Percentiles rank a stretch among this genome's conserved stretches.
Evolutionary conservation across 2,797 vertebrate species (phyloP).

Genomic region (Acridotheres tristis): DNA sequence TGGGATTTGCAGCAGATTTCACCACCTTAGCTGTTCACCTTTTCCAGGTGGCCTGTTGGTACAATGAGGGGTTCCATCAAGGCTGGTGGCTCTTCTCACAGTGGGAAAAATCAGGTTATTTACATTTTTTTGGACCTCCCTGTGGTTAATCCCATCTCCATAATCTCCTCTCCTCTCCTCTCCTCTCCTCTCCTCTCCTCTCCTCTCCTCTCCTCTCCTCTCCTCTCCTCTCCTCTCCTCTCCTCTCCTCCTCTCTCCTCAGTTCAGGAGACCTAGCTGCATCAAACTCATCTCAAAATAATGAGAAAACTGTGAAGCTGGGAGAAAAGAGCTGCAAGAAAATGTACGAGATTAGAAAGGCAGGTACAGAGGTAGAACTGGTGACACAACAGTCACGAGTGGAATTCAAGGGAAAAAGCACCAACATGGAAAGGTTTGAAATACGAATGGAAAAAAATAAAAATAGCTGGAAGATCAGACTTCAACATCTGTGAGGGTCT

Average conservation of each 20-base stretch:
- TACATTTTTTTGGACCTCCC: not conserved
- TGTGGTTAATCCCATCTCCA: not conserved
- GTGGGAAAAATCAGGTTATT: not conserved
- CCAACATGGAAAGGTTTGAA: not conserved
- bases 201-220: not conserved
- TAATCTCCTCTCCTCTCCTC: not conserved
- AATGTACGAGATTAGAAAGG: not conserved
- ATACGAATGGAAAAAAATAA: not conserved
- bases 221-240: not conserved
- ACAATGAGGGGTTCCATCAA: not conserved
- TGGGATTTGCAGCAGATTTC: not conserved
- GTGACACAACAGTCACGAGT: accelerated
- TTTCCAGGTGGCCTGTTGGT: not conserved
- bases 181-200: too few species aligned
- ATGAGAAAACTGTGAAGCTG: not conserved
- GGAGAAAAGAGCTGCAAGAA: not conserved
- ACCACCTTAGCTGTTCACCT: not conserved
- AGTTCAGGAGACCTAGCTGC: not conserved
- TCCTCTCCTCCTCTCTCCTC: not conserved
- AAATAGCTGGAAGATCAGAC: not conserved
- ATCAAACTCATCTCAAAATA: not conserved
- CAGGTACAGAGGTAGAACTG: not conserved
- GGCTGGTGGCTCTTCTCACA: not conserved
- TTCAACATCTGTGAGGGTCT: not conserved
- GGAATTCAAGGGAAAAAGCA: not conserved